Evolutionary conservation across 1,140 invertebrate genomes (phyloP), one percentile per base, ranked within the genome.

Genomic region (Zaprionus camerounensis): DNA sequence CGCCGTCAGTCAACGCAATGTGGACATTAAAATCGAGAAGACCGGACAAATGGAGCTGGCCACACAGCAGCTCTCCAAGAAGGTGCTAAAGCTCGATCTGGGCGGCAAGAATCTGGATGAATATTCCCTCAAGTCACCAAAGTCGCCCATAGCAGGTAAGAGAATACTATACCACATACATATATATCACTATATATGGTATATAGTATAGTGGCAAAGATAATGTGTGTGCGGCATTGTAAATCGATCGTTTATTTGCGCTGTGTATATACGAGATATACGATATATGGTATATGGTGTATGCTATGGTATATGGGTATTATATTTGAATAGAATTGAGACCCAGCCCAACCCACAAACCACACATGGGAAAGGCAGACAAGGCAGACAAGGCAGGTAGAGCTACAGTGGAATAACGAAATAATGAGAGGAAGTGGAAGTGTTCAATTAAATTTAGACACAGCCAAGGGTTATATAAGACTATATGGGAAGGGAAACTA

Each of bases 51-150:
- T 94, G 69, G 94, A 94, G 9, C 94, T 93, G 65, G 92, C 94
- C 53, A 94, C 94, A 15, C 93, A 94, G 79, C 93, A 94, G 73
- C 94, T 95, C 12, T 95, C 95, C 67, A 94, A 95, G 15, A 95
- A 95, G 76, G 96, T 96, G 78, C 94, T 96, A 76, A 96, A 96
- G 80, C 95, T 96, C 62, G 92, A 92, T 80, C 70, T 93, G 51
- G 81, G 79, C 38, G 91, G 63, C 68, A 92, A 91, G 31, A 91
- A 81, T 20, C 15, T 90, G n/a, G 92, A 93, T 56, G 90, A 92
- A 6, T 91, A 81, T 67, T 83, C 91, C 31, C 70, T 91, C 2
- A 92, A 91, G 59, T 92, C 92, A 15, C 92, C 92, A 28, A 92
- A 92, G 62, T 93, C 92, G n/a, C 92, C 92, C 7, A 90, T 92